These are phyloP conservation scores for Pholis gunnellus DNA, from an alignment of 2,113 vertebrate species.

Conservation along the genomic window DNA sequence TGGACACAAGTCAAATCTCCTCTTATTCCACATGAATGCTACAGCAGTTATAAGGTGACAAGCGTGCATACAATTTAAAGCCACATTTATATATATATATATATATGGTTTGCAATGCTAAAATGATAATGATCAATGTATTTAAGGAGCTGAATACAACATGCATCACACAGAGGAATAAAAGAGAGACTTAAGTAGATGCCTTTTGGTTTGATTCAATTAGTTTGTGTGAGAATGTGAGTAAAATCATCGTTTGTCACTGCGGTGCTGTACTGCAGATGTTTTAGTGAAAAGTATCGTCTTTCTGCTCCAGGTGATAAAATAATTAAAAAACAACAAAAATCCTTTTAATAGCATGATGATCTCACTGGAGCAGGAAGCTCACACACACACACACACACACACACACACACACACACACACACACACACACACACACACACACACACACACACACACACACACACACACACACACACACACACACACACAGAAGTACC, in stretches of 20 bases:
- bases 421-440: constrained; percentile 22
- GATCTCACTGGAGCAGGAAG: constrained; percentile 59
- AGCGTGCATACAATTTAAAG: constrained; percentile 58
- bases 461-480: constrained; percentile 27
- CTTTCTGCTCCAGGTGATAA: constrained; percentile 60
- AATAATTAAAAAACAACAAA: too few species aligned
- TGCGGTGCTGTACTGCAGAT: constrained; percentile 45
- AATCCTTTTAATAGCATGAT: constrained; percentile 2
- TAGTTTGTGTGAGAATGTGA: constrained; percentile 30
- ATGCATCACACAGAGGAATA: constrained; percentile 53
- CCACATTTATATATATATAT: background rate
- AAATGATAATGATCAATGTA: constrained; percentile 27
- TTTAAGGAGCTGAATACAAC: constrained; percentile 29
- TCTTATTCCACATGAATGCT: constrained; percentile 39
- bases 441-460: constrained; percentile 40
- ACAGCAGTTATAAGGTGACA: constrained; percentile 3
- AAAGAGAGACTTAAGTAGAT: constrained; percentile 18
- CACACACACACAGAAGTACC: constrained; percentile 23
- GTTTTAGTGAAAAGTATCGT: constrained; percentile 1
- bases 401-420: constrained; percentile 33
- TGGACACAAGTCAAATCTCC: constrained; percentile 16
- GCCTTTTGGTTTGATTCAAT: constrained; percentile 52
- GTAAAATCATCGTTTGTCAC: constrained; percentile 46
- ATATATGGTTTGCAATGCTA: constrained; percentile 1
- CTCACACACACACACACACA: constrained; percentile 35